phyloP scores from a whole-genome alignment of 2,113 vertebrate species.

The Larimichthys crocea region DNA sequence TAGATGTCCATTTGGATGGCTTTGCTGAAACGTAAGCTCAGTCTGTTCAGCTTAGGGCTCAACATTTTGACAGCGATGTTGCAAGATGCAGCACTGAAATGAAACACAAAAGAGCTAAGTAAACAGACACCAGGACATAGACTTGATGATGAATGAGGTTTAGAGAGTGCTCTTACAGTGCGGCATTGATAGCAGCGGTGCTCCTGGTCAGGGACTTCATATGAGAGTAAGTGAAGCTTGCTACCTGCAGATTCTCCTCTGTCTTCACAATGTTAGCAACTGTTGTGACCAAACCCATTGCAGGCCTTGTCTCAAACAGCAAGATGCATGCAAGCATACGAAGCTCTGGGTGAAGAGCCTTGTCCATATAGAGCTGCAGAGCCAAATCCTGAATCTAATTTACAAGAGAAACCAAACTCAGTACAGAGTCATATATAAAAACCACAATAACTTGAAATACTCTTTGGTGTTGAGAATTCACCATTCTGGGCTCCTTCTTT shows the following conservation, averaged over 20 bases:
- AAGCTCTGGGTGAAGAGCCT: slow-evolving; percentile 79
- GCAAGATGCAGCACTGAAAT: slow-evolving; percentile 86
- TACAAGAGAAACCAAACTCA: slow-evolving; percentile 21
- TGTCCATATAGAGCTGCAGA: slow-evolving; percentile 86
- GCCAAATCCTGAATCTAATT: slow-evolving; percentile 86
- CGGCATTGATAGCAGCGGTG: slow-evolving; percentile 65
- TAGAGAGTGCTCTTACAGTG: slow-evolving; percentile 83
- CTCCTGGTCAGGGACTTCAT: slow-evolving; percentile 87
- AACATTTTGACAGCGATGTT: slow-evolving; percentile 87
- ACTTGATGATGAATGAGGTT: background rate
- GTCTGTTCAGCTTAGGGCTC: slow-evolving; percentile 78
- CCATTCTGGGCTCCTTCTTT: slow-evolving; percentile 84
- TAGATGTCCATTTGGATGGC: slow-evolving; percentile 74
- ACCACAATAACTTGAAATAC: background rate
- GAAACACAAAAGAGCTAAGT: slow-evolving; percentile 16
- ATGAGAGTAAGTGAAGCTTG: slow-evolving; percentile 88
- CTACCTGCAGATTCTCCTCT: slow-evolving; percentile 86
- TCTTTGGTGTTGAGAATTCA: slow-evolving; percentile 1
- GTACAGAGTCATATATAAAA: background rate
- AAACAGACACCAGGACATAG: background rate
- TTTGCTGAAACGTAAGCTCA: slow-evolving; percentile 86
- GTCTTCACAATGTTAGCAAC: slow-evolving; percentile 82
- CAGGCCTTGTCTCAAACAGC: slow-evolving; percentile 87
- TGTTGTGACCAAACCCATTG: slow-evolving; percentile 78
- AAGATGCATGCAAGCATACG: slow-evolving; percentile 86